Percentiles rank a stretch among this genome's conserved stretches.
Evolutionary conservation across 2,113 vertebrate species (phyloP).

Genomic region (Nematolebias whitei): DNA sequence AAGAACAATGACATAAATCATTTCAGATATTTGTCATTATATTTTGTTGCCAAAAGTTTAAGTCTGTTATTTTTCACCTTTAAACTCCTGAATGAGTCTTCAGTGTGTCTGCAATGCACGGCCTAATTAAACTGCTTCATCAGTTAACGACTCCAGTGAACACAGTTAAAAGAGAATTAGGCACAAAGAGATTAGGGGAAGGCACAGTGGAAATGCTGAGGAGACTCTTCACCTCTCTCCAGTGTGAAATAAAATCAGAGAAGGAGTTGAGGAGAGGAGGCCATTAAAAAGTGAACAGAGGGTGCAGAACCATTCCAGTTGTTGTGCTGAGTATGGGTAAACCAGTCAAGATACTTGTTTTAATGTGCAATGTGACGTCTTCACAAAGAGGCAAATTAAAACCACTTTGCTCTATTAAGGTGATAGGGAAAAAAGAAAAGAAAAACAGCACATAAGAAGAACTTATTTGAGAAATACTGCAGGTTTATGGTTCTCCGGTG

Average conservation of each 20-base stretch:
- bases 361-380: slow-evolving; percentile 66
- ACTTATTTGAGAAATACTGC: neutral
- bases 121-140: slow-evolving; percentile 85
- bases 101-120: slow-evolving; percentile 62
- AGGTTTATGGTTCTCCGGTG: neutral
- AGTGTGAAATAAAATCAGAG: slow-evolving; percentile 80
- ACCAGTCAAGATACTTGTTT: slow-evolving; percentile 65
- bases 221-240: slow-evolving; percentile 77
- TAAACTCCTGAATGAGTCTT: slow-evolving; percentile 41
- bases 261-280: slow-evolving; percentile 61
- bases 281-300: slow-evolving; percentile 74
- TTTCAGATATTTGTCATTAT: neutral
- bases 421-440: slow-evolving; percentile 58
- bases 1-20: too few relatives aligned
- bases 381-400: slow-evolving; percentile 72
- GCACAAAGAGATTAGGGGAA: slow-evolving; percentile 73
- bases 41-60: neutral
- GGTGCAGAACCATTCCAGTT: slow-evolving; percentile 60
- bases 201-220: slow-evolving; percentile 76
- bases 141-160: slow-evolving; percentile 81
- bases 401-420: slow-evolving; percentile 67
- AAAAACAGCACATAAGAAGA: slow-evolving; percentile 29
- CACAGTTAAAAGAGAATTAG: slow-evolving; percentile 83
- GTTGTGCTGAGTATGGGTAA: slow-evolving; percentile 59
- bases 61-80: slow-evolving; percentile 11